Evolutionary conservation across 2,113 vertebrate genomes (phyloP), one percentile per base, ranked within the genome.

Genomic region (Melospiza georgiana): DNA sequence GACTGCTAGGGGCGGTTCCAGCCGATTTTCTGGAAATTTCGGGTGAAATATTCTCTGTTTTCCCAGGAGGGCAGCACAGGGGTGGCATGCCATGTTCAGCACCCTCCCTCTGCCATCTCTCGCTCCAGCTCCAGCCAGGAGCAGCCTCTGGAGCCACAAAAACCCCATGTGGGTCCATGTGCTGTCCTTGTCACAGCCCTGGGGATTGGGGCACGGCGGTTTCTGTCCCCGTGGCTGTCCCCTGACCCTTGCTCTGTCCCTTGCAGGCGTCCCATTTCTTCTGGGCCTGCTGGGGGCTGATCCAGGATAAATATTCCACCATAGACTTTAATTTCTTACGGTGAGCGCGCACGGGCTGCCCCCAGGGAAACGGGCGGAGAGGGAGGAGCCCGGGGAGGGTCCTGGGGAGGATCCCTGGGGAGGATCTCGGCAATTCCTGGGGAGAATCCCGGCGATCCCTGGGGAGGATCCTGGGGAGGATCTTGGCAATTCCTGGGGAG

Each of bases 261-360:
- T 94, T 89, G 24, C 97, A 99, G 99, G 99, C 99, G 2, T 99
- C 99, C 52, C 99, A 99, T 96, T 99, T 99, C 97, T 98, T 99
- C 84, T 99, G 99, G 99, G 99, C 98, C 3, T 99, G 99, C 96
- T 99, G 99, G 99, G 99, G 99, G 1, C 98, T 99, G 59, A 99
- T 99, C 97, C 99, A 99, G 97, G 98, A 98, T 78, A 99, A 99
- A 97, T 99, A 99, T 97, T 99, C 99, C 59, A 97, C 98, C 95
- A 99, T 99, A 67, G 98, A 99, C 92, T 99, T 99, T 87, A 98
- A 99, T 97, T 99, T 99, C 97, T 98, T 99, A 54, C 98, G 99
- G 99, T 99, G 98, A 97, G 98, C 81, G 15, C 31, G 0, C 12
- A 3, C 5, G 0, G 3, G 25, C 8, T 23, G 21, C 27, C 87